These are phyloP conservation scores for Radopholus similis DNA, from an alignment of 1,140 invertebrate species.

Conservation along the genomic window DNA sequence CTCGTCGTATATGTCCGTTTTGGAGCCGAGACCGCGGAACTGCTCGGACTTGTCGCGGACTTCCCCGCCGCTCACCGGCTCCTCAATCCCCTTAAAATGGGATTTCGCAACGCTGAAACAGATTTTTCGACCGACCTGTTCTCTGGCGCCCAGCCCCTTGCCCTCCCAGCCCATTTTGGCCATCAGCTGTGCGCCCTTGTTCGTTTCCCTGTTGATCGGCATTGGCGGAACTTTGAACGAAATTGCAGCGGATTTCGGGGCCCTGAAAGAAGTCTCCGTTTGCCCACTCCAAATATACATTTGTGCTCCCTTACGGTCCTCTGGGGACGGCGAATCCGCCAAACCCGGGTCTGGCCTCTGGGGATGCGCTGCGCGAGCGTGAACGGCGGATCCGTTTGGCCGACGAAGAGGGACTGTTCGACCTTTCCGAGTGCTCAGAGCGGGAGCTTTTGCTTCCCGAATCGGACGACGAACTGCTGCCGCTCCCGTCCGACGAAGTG, in stretches of 20 bases:
- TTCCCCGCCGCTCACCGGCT: constrained; percentile 26
- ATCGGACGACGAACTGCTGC: neutral
- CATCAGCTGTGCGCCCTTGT: constrained; percentile 41
- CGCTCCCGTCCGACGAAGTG: neutral
- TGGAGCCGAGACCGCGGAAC: constrained; percentile 31
- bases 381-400: constrained; percentile 12
- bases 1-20: constrained; percentile 37
- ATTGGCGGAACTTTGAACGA: constrained; percentile 30
- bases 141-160: constrained; percentile 36
- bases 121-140: constrained; percentile 26
- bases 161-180: constrained; percentile 47
- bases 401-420: no score
- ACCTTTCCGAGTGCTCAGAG: no score
- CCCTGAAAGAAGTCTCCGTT: neutral
- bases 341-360: constrained; percentile 28
- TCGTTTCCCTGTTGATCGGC: constrained; percentile 34
- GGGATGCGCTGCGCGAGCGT: constrained; percentile 14
- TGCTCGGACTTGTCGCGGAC: constrained; percentile 29
- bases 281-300: neutral
- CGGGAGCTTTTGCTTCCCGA: neutral
- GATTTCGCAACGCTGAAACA: neutral
- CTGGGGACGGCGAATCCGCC: constrained; percentile 7
- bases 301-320: neutral
- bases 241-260: neutral
- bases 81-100: constrained; percentile 31